phyloP scores from a whole-genome alignment of 2,113 vertebrate species.

The Eira barbara region DNA sequence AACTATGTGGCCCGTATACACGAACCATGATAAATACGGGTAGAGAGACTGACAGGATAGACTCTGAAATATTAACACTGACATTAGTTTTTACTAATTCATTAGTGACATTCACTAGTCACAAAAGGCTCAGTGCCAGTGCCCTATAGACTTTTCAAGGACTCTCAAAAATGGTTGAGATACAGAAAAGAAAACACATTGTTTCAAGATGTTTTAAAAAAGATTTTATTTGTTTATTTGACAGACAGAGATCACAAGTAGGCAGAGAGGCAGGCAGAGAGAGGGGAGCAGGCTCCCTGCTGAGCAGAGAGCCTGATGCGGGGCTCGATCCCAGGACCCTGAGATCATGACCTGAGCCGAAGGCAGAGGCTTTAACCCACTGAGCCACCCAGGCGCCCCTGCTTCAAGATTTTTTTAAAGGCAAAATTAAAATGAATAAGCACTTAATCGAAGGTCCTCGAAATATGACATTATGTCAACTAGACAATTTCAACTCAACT shows the following conservation, averaged over 20 bases:
- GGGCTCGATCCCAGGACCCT: no score
- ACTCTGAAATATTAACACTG: background rate
- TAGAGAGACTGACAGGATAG: background rate
- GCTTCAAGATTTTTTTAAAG: background rate
- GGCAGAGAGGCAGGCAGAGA: no score
- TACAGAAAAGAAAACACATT: background rate
- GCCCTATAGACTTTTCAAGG: background rate
- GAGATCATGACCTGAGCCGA: no score
- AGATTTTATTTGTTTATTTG: no score
- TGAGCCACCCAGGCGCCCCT: no score
- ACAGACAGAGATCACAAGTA: no score
- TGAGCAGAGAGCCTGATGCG: no score
- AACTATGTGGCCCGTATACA: background rate
- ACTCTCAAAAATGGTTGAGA: background rate
- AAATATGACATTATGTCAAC: background rate
- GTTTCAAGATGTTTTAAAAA: background rate
- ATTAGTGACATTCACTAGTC: background rate
- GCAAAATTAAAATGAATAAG: background rate
- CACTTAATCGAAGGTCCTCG: background rate
- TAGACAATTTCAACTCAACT: background rate
- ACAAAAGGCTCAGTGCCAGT: background rate
- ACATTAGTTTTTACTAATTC: background rate
- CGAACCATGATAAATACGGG: background rate
- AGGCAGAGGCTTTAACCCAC: no score
- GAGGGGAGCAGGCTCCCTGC: no score